Base-by-base conservation (phyloP, 64 coral and sea anemone species). In the Montipora cactus region DNA sequence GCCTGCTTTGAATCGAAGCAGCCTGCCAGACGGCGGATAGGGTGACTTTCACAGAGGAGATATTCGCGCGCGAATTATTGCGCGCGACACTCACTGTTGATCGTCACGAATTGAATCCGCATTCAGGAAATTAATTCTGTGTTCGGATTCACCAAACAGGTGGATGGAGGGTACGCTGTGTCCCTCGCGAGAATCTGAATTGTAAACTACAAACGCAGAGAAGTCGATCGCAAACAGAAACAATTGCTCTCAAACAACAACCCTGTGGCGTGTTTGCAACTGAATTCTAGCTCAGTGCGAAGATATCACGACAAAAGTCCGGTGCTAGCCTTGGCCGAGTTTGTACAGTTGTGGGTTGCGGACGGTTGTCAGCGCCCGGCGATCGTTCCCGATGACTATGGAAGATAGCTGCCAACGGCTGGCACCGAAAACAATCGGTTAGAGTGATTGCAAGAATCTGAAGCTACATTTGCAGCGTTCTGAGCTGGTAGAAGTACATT, bases 331-430 rank as follows among this genome's bases (percentile, higher is more conserved):
- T 95, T 37, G 82, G 47, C n/a, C 82, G 82, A 72, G 62, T 77
- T 89, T 83, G 68, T 28, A 53, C 47, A 84, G 57, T 94, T n/a
- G 8, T 62, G 18, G 37, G 62, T 45, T 45, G 80, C 53, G 80
- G 79, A 88, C 79, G 66, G 74, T 46, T 47, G 92, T 90, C 47
- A 76, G 46, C 81, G 87, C 64, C 79, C 89, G 49, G 55, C 83
- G 67, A 88, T 48, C 87, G 19, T 83, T 91, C 87, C 95, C 92
- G 76, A 96, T 96, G 95, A 96, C 95, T 81, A 96, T 96, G 95
- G 92, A 93, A 75, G 95, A 96, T 90, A 91, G 91, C 57, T 74
- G 59, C 18, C 74, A 90, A 81, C 84, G 89, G 81, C 93, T 90
- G 88, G 74, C 88, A 62, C 82, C 82, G 7, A 86, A 86, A 86